Conservation (phyloP, 37 sponge, comb jelly and placozoan species). For the Aphrocallistes beatrix region DNA sequence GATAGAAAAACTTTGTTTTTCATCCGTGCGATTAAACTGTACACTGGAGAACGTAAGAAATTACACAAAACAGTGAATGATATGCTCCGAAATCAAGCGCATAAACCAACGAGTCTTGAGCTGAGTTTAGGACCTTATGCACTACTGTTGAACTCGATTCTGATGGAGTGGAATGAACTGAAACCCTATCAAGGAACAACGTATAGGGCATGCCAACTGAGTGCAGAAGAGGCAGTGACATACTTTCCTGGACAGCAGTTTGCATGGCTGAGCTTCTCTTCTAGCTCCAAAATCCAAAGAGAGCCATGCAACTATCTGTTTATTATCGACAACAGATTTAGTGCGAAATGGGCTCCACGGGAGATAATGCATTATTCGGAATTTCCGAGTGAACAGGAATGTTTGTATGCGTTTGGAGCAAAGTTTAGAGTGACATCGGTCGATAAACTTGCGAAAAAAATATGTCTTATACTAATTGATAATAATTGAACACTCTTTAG, state of each 20-base stretch:
- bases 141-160: background rate
- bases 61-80: background rate
- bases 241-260: background rate
- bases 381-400: background rate
- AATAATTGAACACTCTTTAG: too few species aligned
- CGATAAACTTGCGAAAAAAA: too few species aligned
- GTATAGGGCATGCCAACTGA: background rate
- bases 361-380: background rate
- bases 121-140: background rate
- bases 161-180: background rate
- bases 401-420: background rate
- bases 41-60: background rate
- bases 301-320: background rate
- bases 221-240: background rate
- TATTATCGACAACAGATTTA: background rate
- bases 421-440: background rate
- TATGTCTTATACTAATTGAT: too few species aligned
- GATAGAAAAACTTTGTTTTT: background rate
- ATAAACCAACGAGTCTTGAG: background rate
- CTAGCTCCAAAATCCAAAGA: background rate
- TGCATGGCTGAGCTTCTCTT: background rate
- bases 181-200: background rate
- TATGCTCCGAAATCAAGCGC: background rate
- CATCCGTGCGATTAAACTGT: background rate
- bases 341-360: background rate